A percentile compares a stretch with the other conserved stretches of the same genome.
phyloP scores from a whole-genome alignment of 2,888 invertebrate species.

The Mayetiola destructor region DNA sequence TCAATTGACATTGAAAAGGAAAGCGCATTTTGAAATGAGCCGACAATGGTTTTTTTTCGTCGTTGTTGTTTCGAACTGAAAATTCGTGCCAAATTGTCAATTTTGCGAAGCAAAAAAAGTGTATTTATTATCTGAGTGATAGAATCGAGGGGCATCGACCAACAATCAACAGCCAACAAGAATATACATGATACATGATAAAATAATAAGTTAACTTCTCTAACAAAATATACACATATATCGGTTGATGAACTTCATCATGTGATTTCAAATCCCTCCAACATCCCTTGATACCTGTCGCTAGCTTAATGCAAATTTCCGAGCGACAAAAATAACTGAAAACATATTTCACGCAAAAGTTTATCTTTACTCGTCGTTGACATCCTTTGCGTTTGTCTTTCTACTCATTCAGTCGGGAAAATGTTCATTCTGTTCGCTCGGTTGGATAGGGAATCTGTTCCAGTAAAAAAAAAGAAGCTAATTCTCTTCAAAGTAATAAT shows the following conservation, averaged over 20 bases:
- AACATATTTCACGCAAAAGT: constrained; percentile 4
- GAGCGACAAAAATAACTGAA: neutral
- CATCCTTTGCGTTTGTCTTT: too few relatives aligned
- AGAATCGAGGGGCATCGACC: neutral
- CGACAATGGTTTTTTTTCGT: neutral
- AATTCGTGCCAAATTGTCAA: constrained; percentile 10
- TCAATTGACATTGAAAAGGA: neutral
- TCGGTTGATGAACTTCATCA: neutral
- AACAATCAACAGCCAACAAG: too few relatives aligned
- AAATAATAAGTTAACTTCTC: too few relatives aligned
- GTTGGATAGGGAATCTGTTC: neutral
- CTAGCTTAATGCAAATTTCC: neutral
- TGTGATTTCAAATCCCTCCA: neutral
- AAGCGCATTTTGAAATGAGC: neutral
- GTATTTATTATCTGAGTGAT: too few relatives aligned
- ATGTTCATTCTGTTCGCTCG: neutral
- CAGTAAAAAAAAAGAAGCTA: neutral
- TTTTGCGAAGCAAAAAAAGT: too few relatives aligned
- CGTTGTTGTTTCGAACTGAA: neutral
- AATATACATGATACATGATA: too few relatives aligned
- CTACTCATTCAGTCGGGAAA: too few relatives aligned
- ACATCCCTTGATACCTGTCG: neutral
- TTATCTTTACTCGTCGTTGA: too few relatives aligned
- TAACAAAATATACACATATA: neutral
- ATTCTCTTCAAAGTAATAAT: too few relatives aligned